Conservation (phyloP, 1,140 invertebrate genomes). For the Drosophila pachea region DNA sequence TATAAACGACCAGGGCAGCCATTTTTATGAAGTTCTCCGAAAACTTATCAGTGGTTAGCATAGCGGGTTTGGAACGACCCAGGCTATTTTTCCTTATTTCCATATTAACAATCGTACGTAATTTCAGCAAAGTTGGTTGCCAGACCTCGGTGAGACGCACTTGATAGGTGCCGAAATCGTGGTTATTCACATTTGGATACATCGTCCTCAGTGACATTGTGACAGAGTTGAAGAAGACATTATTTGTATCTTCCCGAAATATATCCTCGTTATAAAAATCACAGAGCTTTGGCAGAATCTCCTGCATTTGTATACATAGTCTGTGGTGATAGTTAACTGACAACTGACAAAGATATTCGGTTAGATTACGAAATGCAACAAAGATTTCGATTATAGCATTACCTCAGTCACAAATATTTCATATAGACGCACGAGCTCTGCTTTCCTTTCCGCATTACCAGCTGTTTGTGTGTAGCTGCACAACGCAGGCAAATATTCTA, state of each 20-base stretch:
- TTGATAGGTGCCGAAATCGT: constrained; percentile 52
- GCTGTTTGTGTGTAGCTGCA: constrained; percentile 16
- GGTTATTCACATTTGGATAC: constrained; percentile 52
- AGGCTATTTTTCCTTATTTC: constrained; percentile 49
- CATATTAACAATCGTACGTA: constrained; percentile 59
- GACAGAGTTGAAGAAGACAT: constrained; percentile 55
- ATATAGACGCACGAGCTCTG: constrained; percentile 56
- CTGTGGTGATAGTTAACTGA: constrained; percentile 65
- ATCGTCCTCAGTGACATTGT: constrained; percentile 44
- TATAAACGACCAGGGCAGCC: constrained; percentile 59
- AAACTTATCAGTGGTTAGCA: constrained; percentile 44
- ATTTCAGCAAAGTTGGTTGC: constrained; percentile 52
- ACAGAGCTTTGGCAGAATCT: constrained; percentile 60
- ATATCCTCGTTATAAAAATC: constrained; percentile 53
- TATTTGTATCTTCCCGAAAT: constrained; percentile 47
- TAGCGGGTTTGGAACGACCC: constrained; percentile 34
- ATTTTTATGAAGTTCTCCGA: constrained; percentile 55
- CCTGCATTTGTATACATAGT: constrained; percentile 61
- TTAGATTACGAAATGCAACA: not conserved
- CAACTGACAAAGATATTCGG: constrained; percentile 31
- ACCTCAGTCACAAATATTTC: constrained; percentile 49
- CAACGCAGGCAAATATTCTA: constrained; percentile 50
- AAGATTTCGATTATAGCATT: not conserved
- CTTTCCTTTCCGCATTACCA: constrained; percentile 21
- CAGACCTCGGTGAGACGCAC: constrained; percentile 51